Evolutionary conservation across 2,797 vertebrate genomes (phyloP).

Genomic region (Periparus ater): DNA sequence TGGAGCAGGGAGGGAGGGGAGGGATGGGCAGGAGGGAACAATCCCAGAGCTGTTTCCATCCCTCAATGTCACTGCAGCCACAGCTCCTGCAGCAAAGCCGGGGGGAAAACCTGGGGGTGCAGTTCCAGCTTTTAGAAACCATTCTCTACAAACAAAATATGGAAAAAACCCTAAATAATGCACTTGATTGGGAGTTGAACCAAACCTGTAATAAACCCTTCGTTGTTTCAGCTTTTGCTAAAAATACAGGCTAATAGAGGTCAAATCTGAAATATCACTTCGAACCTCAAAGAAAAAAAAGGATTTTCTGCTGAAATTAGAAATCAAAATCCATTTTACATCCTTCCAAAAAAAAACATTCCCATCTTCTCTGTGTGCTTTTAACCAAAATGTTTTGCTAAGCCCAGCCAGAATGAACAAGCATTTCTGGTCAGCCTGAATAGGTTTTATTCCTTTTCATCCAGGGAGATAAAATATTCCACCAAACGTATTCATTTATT

Average conservation of each 20-base stretch:
- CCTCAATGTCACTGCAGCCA: neutral
- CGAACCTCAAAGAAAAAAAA: neutral
- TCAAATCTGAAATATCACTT: neutral
- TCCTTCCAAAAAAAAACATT: neutral
- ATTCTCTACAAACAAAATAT: neutral
- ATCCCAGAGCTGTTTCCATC: neutral
- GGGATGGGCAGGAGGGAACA: neutral
- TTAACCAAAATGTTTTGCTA: conserved; percentile 37
- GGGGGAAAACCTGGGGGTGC: neutral
- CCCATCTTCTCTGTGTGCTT: neutral
- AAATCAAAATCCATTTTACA: conserved; percentile 27
- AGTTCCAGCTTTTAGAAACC: neutral
- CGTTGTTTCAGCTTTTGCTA: neutral
- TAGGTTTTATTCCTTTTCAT: neutral
- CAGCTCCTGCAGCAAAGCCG: neutral
- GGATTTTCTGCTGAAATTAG: neutral
- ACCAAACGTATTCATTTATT: conserved; percentile 25
- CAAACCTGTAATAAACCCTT: neutral
- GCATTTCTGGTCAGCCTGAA: conserved; percentile 33
- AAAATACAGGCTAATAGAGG: neutral
- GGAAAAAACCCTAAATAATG: neutral
- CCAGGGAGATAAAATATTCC: conserved; percentile 18
- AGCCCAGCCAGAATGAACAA: conserved; percentile 5
- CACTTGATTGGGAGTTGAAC: neutral
- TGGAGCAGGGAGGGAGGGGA: neutral